These are phyloP conservation scores for Scolanthus callimorphus DNA, from an alignment of 92 coral and sea anemone species.

Conservation along the genomic window DNA sequence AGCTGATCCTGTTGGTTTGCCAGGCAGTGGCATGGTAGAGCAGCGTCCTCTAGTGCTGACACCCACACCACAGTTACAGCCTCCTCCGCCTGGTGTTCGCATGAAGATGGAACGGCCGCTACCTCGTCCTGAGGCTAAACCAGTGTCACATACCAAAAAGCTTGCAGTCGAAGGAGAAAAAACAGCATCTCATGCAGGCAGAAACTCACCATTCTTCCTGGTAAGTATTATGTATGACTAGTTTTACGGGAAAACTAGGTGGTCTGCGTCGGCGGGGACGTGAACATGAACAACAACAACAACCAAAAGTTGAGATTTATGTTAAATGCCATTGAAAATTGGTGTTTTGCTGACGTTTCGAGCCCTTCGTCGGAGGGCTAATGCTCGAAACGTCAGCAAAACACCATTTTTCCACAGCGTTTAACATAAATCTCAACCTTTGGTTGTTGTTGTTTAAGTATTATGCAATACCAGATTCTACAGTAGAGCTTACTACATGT, in stretches of 20 bases:
- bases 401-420: too few species aligned
- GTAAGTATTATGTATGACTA: constrained; percentile 56
- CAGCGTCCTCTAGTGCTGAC: constrained; percentile 1
- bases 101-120: constrained; percentile 11
- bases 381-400: too few species aligned
- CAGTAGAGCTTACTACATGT: too few species aligned
- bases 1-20: constrained; percentile 4
- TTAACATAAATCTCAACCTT: too few species aligned
- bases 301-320: not conserved
- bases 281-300: too few species aligned
- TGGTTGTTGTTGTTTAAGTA: too few species aligned
- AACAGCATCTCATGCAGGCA: constrained; percentile 14
- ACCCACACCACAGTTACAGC: constrained; percentile 6
- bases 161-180: constrained; percentile 61
- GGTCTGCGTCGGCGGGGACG: too few species aligned
- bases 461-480: too few species aligned
- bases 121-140: constrained; percentile 46
- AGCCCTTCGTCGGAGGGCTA: not conserved
- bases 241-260: too few species aligned
- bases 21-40: not conserved
- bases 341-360: not conserved
- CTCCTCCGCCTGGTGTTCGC: constrained; percentile 13
- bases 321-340: not conserved
- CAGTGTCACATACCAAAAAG: constrained; percentile 67
- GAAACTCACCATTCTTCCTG: constrained; percentile 74